Evolutionary conservation across 2,888 invertebrate genomes (phyloP).

Genomic region (Agonopterix alstromeriana): DNA sequence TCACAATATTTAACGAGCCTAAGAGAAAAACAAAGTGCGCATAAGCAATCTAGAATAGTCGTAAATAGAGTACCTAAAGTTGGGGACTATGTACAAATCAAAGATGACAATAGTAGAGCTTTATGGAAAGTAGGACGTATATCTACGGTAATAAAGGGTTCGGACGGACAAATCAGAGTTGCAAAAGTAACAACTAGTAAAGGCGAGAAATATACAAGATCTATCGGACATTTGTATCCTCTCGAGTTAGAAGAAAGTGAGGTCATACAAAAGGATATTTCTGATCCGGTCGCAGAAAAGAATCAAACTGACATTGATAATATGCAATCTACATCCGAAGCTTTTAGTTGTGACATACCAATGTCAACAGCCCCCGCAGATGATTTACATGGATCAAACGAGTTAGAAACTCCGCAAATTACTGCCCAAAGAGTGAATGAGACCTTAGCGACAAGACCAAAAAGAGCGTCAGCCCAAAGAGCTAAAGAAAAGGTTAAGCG

Average conservation of each 20-base stretch:
- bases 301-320: too few species aligned
- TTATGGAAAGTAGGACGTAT: constrained; percentile 14
- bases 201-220: not conserved
- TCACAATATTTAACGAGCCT: constrained; percentile 8
- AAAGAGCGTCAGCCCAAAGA: too few species aligned
- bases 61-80: constrained; percentile 3
- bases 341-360: too few species aligned
- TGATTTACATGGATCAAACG: too few species aligned
- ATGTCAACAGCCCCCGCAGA: too few species aligned
- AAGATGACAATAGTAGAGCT: constrained; percentile 7
- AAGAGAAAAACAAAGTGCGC: constrained; percentile 4
- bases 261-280: too few species aligned
- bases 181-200: constrained; percentile 7
- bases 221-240: constrained; percentile 2
- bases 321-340: too few species aligned
- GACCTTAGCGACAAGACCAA: too few species aligned
- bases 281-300: too few species aligned
- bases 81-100: constrained; percentile 11
- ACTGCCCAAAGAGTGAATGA: too few species aligned
- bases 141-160: constrained; percentile 3
- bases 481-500: too few species aligned
- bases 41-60: constrained; percentile 6
- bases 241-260: not conserved
- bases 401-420: too few species aligned
- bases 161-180: constrained; percentile 10